phyloP scores from a whole-genome alignment of 2,888 invertebrate species.

The Malacosoma neustria region DNA sequence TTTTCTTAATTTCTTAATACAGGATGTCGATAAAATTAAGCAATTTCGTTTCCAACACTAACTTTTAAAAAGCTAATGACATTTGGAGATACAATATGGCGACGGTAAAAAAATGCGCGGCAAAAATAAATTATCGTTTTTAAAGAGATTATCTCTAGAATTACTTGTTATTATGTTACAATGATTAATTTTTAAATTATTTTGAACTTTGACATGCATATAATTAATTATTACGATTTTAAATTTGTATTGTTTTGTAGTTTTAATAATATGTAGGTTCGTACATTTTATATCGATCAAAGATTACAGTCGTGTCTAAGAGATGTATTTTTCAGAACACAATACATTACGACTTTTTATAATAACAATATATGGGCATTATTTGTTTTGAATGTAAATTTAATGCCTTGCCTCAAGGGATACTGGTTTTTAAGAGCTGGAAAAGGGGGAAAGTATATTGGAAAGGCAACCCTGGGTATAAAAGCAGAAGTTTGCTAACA shows the following conservation, averaged over 20 bases:
- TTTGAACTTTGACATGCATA: conserved; percentile 23
- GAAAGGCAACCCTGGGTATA: no score
- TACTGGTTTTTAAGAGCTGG: no score
- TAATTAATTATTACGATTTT: conserved; percentile 13
- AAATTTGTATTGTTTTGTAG: conserved; percentile 1
- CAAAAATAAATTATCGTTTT: conserved; percentile 34
- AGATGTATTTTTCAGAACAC: no score
- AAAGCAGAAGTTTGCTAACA: no score
- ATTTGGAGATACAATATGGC: conserved; percentile 56
- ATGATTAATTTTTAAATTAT: conserved; percentile 34
- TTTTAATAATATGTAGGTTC: neutral
- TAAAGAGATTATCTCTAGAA: conserved; percentile 20
- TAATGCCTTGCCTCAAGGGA: no score
- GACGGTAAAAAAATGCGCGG: conserved; percentile 35
- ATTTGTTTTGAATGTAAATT: no score
- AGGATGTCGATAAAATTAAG: no score
- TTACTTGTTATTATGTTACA: conserved; percentile 19
- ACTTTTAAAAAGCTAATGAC: conserved; percentile 44
- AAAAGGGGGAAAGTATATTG: no score
- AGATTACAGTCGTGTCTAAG: no score
- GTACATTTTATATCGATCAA: neutral
- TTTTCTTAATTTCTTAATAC: no score
- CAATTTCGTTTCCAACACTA: conserved; percentile 3
- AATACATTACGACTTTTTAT: no score
- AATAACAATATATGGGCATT: no score